Conservation (phyloP, 2,888 invertebrate species). For the Clunio marinus region DNA sequence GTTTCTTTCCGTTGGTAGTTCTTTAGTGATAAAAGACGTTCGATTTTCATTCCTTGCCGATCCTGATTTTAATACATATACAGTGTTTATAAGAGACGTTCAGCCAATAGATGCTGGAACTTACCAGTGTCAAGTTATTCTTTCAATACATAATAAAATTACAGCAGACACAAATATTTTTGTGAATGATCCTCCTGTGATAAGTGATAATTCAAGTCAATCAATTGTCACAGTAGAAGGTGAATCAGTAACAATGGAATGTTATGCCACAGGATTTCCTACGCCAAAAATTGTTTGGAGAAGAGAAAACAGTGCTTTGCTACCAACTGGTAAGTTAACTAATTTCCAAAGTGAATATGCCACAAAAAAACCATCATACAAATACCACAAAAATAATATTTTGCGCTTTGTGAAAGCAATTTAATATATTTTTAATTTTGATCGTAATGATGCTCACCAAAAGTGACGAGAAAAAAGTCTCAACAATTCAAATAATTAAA, state of each 20-base stretch:
- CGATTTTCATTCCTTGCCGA: constrained; percentile 77
- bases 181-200: constrained; percentile 84
- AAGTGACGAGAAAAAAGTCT: too few species aligned
- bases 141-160: constrained; percentile 73
- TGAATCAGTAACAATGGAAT: constrained; percentile 70
- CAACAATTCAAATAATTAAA: too few species aligned
- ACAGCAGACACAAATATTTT: constrained; percentile 79
- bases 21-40: constrained; percentile 78
- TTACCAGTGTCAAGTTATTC: constrained; percentile 82
- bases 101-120: constrained; percentile 88
- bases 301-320: constrained; percentile 85
- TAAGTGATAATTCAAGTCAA: constrained; percentile 87
- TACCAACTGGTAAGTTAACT: constrained; percentile 74
- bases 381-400: too few species aligned
- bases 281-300: constrained; percentile 83
- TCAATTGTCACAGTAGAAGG: constrained; percentile 55
- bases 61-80: constrained; percentile 73
- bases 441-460: too few species aligned
- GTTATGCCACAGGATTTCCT: constrained; percentile 85
- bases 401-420: too few species aligned
- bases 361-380: too few species aligned
- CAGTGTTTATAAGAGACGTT: constrained; percentile 81
- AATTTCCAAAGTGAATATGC: too few species aligned
- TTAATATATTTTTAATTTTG: too few species aligned
- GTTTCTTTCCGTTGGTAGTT: constrained; percentile 75